Base-by-base conservation (phyloP, 2,888 invertebrate species). In the Diarsia mendica region DNA sequence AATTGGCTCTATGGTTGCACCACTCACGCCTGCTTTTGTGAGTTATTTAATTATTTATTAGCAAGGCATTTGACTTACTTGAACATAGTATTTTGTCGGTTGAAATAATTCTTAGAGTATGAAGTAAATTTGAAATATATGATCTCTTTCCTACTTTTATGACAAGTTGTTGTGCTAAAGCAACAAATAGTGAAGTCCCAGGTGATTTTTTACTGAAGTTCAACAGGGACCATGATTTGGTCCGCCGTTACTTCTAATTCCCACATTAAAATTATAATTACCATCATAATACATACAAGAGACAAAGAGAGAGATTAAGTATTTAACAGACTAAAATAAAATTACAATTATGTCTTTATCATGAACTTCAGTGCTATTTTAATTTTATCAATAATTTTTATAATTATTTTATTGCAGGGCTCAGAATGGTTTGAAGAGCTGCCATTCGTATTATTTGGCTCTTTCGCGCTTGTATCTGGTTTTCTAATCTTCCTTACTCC, bases 21-120 rank as follows among this genome's bases (percentile, higher is more conserved):
- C 97, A 2, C 97, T 97, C 86, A 97, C 97, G 48, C 97, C 97
- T 10, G 93, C 97, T 71, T 86, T 97, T 91, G 97, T 97, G 92
- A 93, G 95, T 85, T 48, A n/a, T n/a, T n/a, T n/a, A n/a, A n/a
- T 9, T 46, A 15, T n/a, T 75, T 44, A 0, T 1, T 13, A 68
- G 13, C n/a, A 18, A 28, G 44, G 63, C 63, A 39, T 15, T 58
- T 58, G 20, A 60, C 20, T 60, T 8, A 20, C 20, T 60, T 20
- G 20, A 60, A 20, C 20, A 20, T 33, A 4, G 15, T 60, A 60
- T 33, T 60, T 33, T 33, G 18, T 60, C 18, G 1, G 18, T 28
- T 33, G 9, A 28, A 60, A 60, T 60, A 33, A 28, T 33, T 6
- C 28, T 18, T 9, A 28, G 3, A 33, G 28, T 60, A 9, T 9